Evolutionary conservation across 2,888 invertebrate species (phyloP).

Genomic region (Lycocerus yunnanus): DNA sequence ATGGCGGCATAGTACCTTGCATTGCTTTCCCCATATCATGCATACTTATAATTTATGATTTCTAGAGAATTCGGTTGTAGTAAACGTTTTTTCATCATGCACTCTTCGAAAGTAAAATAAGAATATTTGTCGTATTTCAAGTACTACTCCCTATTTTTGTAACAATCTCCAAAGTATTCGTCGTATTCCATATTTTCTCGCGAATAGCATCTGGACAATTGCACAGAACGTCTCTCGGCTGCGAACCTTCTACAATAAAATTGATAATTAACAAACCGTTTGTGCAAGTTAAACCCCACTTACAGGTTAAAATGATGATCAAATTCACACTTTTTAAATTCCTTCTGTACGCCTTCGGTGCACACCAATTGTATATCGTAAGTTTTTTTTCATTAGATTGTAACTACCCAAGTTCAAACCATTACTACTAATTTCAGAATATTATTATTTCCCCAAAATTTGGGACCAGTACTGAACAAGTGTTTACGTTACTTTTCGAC

Average conservation of each 20-base stretch:
- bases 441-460: background rate
- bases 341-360: background rate
- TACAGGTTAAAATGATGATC: no score
- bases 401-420: background rate
- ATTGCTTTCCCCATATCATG: no score
- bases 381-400: background rate
- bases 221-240: background rate
- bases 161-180: conserved; percentile 4
- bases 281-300: no score
- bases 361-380: background rate
- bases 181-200: background rate
- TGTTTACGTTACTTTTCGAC: background rate
- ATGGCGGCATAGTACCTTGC: no score
- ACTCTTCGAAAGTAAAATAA: conserved; percentile 7
- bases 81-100: background rate
- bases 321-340: background rate
- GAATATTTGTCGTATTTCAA: background rate
- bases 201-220: background rate
- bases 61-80: conserved; percentile 1
- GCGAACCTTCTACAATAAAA: background rate
- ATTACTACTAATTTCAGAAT: background rate
- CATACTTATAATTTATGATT: no score
- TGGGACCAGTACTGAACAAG: background rate
- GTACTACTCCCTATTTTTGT: conserved; percentile 24
- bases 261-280: no score